phyloP scores from a whole-genome alignment of 2,888 invertebrate species.

The Alsophila aescularia region DNA sequence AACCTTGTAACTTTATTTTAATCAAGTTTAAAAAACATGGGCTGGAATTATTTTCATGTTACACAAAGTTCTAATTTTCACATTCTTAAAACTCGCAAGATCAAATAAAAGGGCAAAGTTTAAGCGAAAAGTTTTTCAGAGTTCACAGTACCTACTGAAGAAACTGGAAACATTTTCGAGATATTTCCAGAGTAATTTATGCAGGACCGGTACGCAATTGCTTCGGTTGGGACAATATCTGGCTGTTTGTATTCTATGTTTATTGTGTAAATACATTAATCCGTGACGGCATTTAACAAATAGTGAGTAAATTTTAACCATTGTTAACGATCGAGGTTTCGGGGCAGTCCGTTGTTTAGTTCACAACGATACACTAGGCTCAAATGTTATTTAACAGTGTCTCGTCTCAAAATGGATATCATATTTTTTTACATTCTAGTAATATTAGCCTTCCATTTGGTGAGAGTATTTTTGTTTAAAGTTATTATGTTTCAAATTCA shows the following conservation, averaged over 20 bases:
- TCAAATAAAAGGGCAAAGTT: constrained; percentile 27
- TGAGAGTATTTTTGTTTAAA: too few species aligned
- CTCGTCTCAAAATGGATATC: too few species aligned
- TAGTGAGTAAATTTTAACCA: constrained; percentile 29
- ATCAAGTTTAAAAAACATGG: constrained; percentile 8
- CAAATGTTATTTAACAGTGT: neutral
- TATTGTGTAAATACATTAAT: constrained; percentile 44
- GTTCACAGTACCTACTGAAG: constrained; percentile 26
- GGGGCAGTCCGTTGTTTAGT: constrained; percentile 18
- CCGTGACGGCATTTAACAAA: constrained; percentile 32
- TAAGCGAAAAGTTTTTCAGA: constrained; percentile 29
- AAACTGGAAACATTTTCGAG: constrained; percentile 37
- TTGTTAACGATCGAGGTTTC: constrained; percentile 21
- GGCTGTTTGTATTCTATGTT: constrained; percentile 42
- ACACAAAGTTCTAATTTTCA: constrained; percentile 20
- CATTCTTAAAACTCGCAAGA: constrained; percentile 19
- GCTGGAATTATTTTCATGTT: constrained; percentile 11
- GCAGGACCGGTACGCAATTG: constrained; percentile 39
- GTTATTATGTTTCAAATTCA: too few species aligned
- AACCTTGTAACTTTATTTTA: constrained; percentile 4
- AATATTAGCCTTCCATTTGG: too few species aligned
- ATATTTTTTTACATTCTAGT: too few species aligned
- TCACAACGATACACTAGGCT: constrained; percentile 3
- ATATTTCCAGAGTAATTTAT: constrained; percentile 38
- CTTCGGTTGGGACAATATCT: constrained; percentile 36